Percentiles rank a stretch among this genome's conserved stretches.
Conservation (phyloP, 2,888 invertebrate species). For the Conus canariensis region DNA sequence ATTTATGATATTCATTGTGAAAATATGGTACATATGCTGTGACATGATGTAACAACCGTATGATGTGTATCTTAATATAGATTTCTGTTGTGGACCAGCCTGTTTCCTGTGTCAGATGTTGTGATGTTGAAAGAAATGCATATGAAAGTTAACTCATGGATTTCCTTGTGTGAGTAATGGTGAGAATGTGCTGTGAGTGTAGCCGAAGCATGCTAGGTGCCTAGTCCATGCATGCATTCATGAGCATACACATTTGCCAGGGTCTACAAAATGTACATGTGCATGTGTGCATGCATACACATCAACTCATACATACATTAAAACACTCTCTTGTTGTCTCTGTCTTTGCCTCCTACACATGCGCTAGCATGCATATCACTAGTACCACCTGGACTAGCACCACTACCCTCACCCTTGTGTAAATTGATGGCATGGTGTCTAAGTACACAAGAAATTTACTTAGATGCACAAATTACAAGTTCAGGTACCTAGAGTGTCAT, state of each 20-base stretch:
- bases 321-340: too few relatives aligned
- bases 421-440: too few relatives aligned
- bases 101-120: neutral
- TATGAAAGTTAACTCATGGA: neutral
- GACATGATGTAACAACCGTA: too few relatives aligned
- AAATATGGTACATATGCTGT: too few relatives aligned
- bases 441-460: too few relatives aligned
- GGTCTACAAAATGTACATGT: neutral
- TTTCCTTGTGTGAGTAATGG: neutral
- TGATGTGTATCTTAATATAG: neutral
- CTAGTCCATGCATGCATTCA: neutral
- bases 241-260: neutral
- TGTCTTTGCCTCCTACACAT: too few relatives aligned
- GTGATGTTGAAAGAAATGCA: slow-evolving; percentile 14
- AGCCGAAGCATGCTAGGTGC: neutral
- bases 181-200: neutral
- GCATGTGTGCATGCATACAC: neutral
- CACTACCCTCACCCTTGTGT: too few relatives aligned
- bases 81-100: slow-evolving; percentile 12
- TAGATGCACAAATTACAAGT: too few relatives aligned
- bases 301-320: neutral
- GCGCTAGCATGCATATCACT: too few relatives aligned
- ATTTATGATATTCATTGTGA: too few relatives aligned
- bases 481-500: too few relatives aligned
- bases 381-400: too few relatives aligned